Conservation (phyloP, 2,113 vertebrate genomes). For the Balaenoptera acutorostrata region DNA sequence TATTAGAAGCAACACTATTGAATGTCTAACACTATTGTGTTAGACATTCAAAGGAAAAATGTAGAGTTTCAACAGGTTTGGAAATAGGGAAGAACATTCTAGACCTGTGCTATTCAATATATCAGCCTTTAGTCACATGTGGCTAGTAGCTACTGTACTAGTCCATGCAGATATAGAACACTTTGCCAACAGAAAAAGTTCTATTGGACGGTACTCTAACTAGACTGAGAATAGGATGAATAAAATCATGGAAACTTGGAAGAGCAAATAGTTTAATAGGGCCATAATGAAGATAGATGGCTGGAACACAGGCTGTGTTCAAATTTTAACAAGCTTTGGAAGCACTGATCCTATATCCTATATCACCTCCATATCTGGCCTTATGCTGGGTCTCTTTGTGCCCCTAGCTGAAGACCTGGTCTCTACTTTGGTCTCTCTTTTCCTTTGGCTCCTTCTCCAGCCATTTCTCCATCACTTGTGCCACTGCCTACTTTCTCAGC, state of each 20-base stretch:
- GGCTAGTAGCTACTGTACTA: not conserved
- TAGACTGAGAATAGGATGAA: not conserved
- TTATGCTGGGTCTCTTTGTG: not conserved
- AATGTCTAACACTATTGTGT: too few species aligned
- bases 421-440: not conserved
- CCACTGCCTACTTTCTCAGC: not conserved
- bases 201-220: not conserved
- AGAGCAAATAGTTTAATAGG: not conserved
- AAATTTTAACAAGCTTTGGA: not conserved
- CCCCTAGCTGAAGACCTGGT: not conserved
- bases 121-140: not conserved
- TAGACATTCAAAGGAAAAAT: not conserved
- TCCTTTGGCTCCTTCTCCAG: not conserved
- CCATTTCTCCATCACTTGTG: not conserved
- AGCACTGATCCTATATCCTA: not conserved
- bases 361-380: not conserved
- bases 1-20: not conserved
- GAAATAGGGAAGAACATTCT: not conserved
- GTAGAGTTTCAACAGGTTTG: not conserved
- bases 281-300: not conserved
- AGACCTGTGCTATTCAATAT: not conserved
- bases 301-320: not conserved
- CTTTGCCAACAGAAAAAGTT: not conserved
- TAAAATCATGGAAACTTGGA: not conserved
- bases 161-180: not conserved